Evolutionary conservation across 2,888 invertebrate genomes (phyloP).

Genomic region (Limenitis camilla): DNA sequence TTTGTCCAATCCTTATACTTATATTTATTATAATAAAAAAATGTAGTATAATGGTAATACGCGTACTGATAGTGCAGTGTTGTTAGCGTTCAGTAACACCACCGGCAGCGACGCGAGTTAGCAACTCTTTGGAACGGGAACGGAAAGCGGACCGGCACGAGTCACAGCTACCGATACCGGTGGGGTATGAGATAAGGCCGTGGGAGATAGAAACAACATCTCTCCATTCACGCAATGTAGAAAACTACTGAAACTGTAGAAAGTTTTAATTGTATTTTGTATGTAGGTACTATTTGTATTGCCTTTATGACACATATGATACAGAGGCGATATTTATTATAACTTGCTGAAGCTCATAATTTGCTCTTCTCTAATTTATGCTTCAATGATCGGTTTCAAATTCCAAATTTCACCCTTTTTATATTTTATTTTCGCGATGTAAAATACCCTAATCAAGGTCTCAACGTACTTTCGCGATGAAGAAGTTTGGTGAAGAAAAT

Average conservation of each 20-base stretch:
- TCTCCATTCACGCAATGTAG: conserved; percentile 16
- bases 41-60: not conserved
- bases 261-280: conserved; percentile 11
- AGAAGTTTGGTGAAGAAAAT: too few species aligned
- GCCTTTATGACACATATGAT: not conserved
- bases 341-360: too few species aligned
- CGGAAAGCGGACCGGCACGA: conserved; percentile 2
- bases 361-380: too few species aligned
- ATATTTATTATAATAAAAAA: not conserved
- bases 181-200: conserved; percentile 17
- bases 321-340: not conserved
- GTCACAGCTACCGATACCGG: not conserved
- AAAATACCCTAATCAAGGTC: too few species aligned
- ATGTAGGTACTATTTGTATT: conserved; percentile 1
- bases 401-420: too few species aligned
- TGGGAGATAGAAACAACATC: conserved; percentile 20
- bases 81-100: conserved; percentile 6
- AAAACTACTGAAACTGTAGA: conserved; percentile 11
- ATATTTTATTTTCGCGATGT: too few species aligned
- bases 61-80: conserved; percentile 3
- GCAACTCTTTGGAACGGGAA: conserved; percentile 5
- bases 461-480: too few species aligned
- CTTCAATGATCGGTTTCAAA: too few species aligned
- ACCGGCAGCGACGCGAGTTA: conserved; percentile 16
- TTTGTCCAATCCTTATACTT: too few species aligned